Conservation (phyloP, 2,797 vertebrate species). For the Basileuterus tristriatus region DNA sequence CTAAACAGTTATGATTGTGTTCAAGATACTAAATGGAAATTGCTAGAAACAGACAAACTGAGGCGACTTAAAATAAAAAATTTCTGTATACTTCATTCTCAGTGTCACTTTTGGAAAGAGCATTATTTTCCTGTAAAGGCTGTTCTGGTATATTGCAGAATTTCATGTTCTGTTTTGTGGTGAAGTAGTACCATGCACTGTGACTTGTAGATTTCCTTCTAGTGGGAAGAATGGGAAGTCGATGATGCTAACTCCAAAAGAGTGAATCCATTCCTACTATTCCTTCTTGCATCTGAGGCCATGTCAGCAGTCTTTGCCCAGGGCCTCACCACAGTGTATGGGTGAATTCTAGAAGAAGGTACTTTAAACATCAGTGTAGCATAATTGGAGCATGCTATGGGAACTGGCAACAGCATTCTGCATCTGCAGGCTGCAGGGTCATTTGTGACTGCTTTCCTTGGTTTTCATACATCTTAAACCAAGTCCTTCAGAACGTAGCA, state of each 20-base stretch:
- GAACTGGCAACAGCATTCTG: neutral
- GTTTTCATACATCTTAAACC: neutral
- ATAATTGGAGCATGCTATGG: neutral
- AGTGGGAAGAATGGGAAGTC: neutral
- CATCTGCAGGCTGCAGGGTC: neutral
- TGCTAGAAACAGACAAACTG: neutral
- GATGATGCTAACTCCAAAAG: neutral
- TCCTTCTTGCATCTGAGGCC: neutral
- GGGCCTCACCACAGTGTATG: rapidly evolving
- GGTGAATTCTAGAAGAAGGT: neutral
- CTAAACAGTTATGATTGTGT: neutral
- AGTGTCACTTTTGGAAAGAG: neutral
- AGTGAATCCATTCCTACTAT: neutral
- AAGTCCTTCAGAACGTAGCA: neutral
- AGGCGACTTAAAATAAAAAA: neutral
- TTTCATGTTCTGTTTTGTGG: neutral
- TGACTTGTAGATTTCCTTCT: neutral
- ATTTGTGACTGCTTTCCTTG: neutral
- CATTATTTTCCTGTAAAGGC: neutral
- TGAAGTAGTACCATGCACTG: neutral
- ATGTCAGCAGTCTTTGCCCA: neutral
- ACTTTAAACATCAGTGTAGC: neutral
- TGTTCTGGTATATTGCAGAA: neutral
- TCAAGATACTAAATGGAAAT: neutral
- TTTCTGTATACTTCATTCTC: neutral